Evolutionary conservation across 2,888 invertebrate species (phyloP).

Genomic region (Mesorhabditis spiculigera): DNA sequence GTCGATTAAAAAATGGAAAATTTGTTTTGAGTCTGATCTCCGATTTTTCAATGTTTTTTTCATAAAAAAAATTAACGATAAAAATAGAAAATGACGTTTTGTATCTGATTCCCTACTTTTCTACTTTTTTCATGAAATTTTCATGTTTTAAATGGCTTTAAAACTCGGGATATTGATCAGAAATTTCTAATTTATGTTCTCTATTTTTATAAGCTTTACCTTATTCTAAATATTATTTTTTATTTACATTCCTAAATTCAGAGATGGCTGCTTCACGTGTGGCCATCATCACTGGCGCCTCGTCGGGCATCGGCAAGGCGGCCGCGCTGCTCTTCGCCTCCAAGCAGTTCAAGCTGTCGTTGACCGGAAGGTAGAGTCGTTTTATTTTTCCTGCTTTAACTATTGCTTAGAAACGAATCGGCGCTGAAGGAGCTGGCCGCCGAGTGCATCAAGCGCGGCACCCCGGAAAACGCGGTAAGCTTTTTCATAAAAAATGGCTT

Average conservation of each 20-base stretch:
- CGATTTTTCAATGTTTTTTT: no score
- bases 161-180: no score
- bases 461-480: slow-evolving; percentile 22
- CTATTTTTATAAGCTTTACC: no score
- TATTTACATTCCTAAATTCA: no score
- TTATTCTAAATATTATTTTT: neutral
- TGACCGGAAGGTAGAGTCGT: slow-evolving; percentile 21
- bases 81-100: no score
- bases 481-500: neutral
- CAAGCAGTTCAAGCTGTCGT: slow-evolving; percentile 25
- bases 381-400: slow-evolving; percentile 14
- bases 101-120: no score
- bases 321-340: slow-evolving; percentile 45
- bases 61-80: no score
- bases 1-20: no score
- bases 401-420: slow-evolving; percentile 34
- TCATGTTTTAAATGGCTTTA: no score
- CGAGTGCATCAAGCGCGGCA: slow-evolving; percentile 40
- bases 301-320: slow-evolving; percentile 45
- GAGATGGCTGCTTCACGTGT: neutral
- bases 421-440: slow-evolving; percentile 43
- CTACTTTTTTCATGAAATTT: no score
- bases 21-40: no score
- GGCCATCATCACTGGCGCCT: slow-evolving; percentile 34
- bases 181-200: no score